phyloP scores from a whole-genome alignment of 2,797 vertebrate genomes.

The Fringilla coelebs region DNA sequence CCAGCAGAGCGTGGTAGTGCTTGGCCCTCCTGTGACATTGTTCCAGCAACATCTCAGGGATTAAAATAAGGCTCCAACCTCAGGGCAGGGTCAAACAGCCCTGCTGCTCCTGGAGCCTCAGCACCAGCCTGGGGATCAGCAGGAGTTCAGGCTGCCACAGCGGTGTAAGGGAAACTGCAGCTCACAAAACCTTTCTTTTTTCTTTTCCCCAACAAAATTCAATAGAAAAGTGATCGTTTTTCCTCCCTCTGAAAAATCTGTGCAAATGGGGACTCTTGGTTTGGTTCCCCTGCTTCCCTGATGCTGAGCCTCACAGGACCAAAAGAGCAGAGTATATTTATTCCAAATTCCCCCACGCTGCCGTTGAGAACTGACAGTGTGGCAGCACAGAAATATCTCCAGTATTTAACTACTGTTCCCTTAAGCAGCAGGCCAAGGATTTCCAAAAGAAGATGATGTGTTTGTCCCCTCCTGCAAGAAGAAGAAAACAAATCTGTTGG shows the following conservation, averaged over 20 bases:
- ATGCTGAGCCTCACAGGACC: constrained; percentile 71
- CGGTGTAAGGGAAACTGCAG: background rate
- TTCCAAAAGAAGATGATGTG: constrained; percentile 48
- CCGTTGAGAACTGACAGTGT: constrained; percentile 79
- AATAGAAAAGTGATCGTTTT: background rate
- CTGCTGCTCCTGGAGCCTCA: constrained; percentile 39
- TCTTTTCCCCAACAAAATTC: background rate
- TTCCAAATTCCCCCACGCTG: constrained; percentile 77
- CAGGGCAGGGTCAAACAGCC: constrained; percentile 73
- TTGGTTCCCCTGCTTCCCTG: constrained; percentile 34
- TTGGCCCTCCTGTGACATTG: background rate
- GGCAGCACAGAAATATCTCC: constrained; percentile 80
- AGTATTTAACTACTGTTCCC: constrained; percentile 75
- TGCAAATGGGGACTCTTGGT: background rate
- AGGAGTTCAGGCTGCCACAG: constrained; percentile 11
- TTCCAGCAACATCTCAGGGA: background rate
- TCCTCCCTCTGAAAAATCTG: background rate
- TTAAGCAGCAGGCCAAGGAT: constrained; percentile 73
- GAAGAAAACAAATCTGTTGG: background rate
- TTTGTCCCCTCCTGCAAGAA: constrained; percentile 58
- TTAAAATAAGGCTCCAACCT: constrained; percentile 27
- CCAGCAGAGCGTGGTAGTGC: background rate
- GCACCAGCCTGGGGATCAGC: constrained; percentile 73
- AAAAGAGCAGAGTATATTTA: constrained; percentile 77
- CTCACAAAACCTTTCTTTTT: background rate